Percentiles rank a stretch among this genome's conserved stretches.
These are phyloP conservation scores for Lethocerus indicus DNA, from an alignment of 1,140 invertebrate genomes.

Conservation along the genomic window DNA sequence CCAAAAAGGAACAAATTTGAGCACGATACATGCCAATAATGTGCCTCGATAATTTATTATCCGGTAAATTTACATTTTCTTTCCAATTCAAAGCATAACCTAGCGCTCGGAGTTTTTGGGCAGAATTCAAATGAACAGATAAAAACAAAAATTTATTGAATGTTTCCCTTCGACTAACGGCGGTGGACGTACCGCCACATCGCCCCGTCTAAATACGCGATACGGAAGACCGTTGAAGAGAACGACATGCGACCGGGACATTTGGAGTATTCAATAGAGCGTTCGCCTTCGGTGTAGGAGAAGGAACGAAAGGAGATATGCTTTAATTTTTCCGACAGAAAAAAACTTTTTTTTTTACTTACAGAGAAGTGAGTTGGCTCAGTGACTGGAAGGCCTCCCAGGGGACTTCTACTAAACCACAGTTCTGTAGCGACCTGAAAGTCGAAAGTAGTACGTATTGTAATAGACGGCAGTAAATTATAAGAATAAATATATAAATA, in stretches of 20 bases:
- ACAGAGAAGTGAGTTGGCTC: slow-evolving; percentile 32
- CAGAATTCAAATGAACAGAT: too few species aligned
- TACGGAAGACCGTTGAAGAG: background rate
- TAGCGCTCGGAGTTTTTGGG: too few species aligned
- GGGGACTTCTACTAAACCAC: slow-evolving; percentile 30
- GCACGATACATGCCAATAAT: too few species aligned
- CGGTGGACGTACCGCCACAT: background rate
- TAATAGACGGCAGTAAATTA: background rate
- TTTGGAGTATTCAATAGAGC: background rate
- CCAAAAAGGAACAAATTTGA: too few species aligned
- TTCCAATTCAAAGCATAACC: too few species aligned
- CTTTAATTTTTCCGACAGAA: background rate
- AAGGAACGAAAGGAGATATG: background rate
- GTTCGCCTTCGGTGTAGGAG: background rate
- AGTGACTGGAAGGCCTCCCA: slow-evolving; percentile 29
- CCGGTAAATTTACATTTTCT: too few species aligned
- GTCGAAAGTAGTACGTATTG: slow-evolving; percentile 4
- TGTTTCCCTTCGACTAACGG: background rate
- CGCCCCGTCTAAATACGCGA: background rate
- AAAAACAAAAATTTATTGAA: too few species aligned
- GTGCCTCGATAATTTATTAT: too few species aligned
- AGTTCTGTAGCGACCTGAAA: slow-evolving; percentile 32
- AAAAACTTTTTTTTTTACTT: slow-evolving; percentile 22
- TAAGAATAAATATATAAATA: background rate
- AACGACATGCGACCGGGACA: background rate